Evolutionary conservation across 2,113 vertebrate species (phyloP).

Genomic region (Stomatorhinus ivindoensis): DNA sequence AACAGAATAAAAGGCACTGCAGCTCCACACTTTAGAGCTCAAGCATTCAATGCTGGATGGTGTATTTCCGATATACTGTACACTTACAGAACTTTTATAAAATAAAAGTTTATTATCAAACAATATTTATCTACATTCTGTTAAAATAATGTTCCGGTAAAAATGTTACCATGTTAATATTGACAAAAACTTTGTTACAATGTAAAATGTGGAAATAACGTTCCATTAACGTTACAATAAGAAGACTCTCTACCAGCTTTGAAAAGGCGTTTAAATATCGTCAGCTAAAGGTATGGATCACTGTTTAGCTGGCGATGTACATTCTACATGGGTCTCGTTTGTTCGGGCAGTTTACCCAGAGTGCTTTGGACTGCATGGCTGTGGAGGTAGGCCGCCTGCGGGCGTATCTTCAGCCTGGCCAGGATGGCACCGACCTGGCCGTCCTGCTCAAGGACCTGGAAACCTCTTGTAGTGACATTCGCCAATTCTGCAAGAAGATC

Average conservation of each 20-base stretch:
- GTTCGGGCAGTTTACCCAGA: slow-evolving; percentile 82
- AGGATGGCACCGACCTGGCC: slow-evolving; percentile 77
- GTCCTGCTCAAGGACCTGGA: slow-evolving; percentile 87
- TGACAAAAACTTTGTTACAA: background rate
- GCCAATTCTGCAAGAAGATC: slow-evolving; percentile 98
- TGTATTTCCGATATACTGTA: background rate
- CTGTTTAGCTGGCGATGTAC: background rate
- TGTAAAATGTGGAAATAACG: background rate
- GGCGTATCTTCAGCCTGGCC: slow-evolving; percentile 75
- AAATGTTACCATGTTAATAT: background rate
- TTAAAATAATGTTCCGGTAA: background rate
- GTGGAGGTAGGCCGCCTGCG: slow-evolving; percentile 86
- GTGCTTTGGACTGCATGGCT: slow-evolving; percentile 91
- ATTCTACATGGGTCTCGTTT: background rate
- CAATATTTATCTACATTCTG: background rate
- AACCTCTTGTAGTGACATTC: slow-evolving; percentile 88
- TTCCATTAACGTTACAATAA: background rate
- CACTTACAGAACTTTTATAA: background rate
- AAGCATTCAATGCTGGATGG: background rate
- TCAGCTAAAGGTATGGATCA: background rate
- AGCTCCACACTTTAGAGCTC: background rate
- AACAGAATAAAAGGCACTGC: background rate
- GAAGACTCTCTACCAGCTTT: background rate
- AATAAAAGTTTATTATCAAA: background rate
- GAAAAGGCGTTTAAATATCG: background rate